These are phyloP conservation scores for Amphilophus citrinellus DNA, from an alignment of 2,113 vertebrate species.

Conservation along the genomic window DNA sequence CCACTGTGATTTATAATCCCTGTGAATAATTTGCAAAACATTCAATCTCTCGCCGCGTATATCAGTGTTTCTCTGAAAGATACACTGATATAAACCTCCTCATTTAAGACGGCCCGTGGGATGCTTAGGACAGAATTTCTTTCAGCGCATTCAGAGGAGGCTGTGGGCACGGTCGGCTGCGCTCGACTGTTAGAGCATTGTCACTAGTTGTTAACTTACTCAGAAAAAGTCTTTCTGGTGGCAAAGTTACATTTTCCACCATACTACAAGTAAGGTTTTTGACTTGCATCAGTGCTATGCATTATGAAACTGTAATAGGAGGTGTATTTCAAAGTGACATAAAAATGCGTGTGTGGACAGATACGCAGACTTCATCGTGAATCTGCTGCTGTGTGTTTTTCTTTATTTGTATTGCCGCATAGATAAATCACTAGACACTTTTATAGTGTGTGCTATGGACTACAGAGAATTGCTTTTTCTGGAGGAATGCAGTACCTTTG, in stretches of 20 bases:
- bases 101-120: constrained; percentile 64
- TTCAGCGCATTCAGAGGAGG: constrained; percentile 39
- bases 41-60: constrained; percentile 52
- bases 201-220: constrained; percentile 54
- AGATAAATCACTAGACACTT: constrained; percentile 73
- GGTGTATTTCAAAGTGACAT: constrained; percentile 51
- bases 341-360: constrained; percentile 53
- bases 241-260: constrained; percentile 30
- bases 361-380: constrained; percentile 59
- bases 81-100: constrained; percentile 61
- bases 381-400: constrained; percentile 57
- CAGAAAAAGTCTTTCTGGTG: background rate
- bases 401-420: constrained; percentile 70
- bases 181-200: constrained; percentile 36
- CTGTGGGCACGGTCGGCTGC: constrained; percentile 37
- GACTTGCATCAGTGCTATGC: constrained; percentile 10
- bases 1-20: constrained; percentile 72
- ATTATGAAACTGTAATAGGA: constrained; percentile 42
- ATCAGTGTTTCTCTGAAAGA: constrained; percentile 31
- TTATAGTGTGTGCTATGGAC: constrained; percentile 68
- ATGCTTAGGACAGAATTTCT: constrained; percentile 57
- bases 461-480: constrained; percentile 76
- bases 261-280: constrained; percentile 15
- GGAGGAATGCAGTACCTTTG: constrained; percentile 61
- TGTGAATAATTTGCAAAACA: constrained; percentile 76